Evolutionary conservation across 2,888 invertebrate species (phyloP).

Genomic region (Gastracanthus pulcherrimus): DNA sequence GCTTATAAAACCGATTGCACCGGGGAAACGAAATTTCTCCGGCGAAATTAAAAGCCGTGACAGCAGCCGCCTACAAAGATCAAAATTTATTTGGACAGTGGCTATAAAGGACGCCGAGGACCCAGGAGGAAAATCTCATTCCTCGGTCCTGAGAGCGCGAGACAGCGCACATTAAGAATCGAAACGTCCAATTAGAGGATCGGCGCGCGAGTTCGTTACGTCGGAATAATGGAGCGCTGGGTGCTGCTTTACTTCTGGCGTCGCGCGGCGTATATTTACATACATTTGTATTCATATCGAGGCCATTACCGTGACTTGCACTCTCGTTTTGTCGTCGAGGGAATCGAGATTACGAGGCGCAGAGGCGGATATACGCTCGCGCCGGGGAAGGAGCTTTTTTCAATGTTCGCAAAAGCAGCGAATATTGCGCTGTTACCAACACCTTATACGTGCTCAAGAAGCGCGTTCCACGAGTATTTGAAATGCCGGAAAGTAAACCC

Average conservation of each 20-base stretch:
- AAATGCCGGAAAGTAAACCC: neutral
- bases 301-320: slow-evolving; percentile 34
- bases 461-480: neutral
- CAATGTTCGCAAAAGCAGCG: neutral
- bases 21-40: neutral
- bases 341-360: slow-evolving; percentile 20
- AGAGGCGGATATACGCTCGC: neutral
- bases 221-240: slow-evolving; percentile 31
- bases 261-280: slow-evolving; percentile 44
- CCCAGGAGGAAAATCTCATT: neutral
- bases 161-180: slow-evolving; percentile 58
- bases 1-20: neutral
- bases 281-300: slow-evolving; percentile 54
- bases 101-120: slow-evolving; percentile 2
- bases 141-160: neutral
- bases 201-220: slow-evolving; percentile 52
- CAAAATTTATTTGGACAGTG: slow-evolving; percentile 22
- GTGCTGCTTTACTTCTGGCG: neutral
- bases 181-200: slow-evolving; percentile 63
- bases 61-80: slow-evolving; percentile 8
- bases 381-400: neutral
- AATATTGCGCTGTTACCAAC: neutral
- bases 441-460: neutral
- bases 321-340: slow-evolving; percentile 37
- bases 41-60: slow-evolving; percentile 9